Base-by-base conservation (phyloP, 2,113 vertebrate genomes). In the Cynocephalus volans region DNA sequence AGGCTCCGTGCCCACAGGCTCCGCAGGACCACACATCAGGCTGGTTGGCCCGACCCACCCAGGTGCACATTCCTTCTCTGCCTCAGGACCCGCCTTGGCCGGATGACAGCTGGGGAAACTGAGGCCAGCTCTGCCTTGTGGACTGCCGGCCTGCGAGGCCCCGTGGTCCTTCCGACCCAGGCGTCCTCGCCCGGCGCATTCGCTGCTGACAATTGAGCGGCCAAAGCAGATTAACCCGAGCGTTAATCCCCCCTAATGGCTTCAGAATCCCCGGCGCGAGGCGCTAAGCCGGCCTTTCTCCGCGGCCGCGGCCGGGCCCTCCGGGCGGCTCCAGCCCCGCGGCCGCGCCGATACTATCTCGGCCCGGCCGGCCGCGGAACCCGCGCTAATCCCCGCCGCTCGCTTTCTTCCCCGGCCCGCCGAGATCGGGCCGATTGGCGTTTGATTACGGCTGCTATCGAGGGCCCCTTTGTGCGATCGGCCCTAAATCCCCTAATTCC, bases 401-500 rank as follows among this genome's bases (percentile, higher is more conserved):
- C 98, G 97, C 98, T 98, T 95, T 96, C 97, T 85, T 98, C 98
- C 98, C 98, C 90, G 98, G 98, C 98, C 97, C 98, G 98, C 98
- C 98, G 98, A 99, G 99, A 98, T 99, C 99, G 98, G 98, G 98
- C 98, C 98, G 99, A 99, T 99, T 98, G 98, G 98, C 98, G 98
- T 99, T 99, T 98, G 99, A 99, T 99, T 98, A 98, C 77, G 84
- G 98, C 98, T 96, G 97, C 99, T 99, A 99, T 99, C 98, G 98
- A 98, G 98, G 99, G 98, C 98, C 98, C 98, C 98, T 99, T 98
- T 99, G 98, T 98, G 98, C 97, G 84, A 98, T 98, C 97, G 98
- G 98, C 98, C 98, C 99, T 98, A 99, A 99, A 99, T 99, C 99
- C 99, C 98, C 98, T 99, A 99, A 99, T 99, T 99, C 99, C 98